Evolutionary conservation across 2,797 vertebrate genomes (phyloP), one percentile per base, ranked within the genome.

Genomic region (Eremophila alpestris): DNA sequence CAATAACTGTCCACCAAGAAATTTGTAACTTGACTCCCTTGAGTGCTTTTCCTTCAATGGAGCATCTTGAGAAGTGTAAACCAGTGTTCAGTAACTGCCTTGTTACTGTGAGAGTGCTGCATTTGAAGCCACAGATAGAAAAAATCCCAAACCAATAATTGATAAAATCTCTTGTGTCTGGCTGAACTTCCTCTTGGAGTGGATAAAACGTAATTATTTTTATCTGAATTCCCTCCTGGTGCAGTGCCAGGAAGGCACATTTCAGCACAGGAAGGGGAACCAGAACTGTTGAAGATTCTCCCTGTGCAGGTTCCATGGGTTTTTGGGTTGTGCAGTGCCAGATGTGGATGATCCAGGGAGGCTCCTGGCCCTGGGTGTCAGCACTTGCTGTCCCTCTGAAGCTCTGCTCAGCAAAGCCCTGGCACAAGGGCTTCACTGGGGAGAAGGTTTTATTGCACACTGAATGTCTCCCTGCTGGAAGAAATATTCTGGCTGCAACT

Each of bases 401-500:
- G 26, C 46, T 34, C 1, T 8, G 1, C 45, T 82, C 26, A 65
- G 34, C 63, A 75, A 54, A 88, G 60, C n/a, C 51, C 63, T 93
- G 38, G 36, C 43, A 46, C 46, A 29, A 38, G 12, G 52, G 59
- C 56, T 86, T 45, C 62, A 15, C 32, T 74, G 34, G n/a, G 46
- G 46, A 85, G 23, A 89, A 81, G 63, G 7, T 60, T 95, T 96
- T 89, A 59, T 49, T 82, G 63, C 62, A 83, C 60, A 7, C 30
- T n/a, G 90, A 93, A 80, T 43, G 14, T 62, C 30, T 89, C 94
- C 86, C 48, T 81, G 17, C 60, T 95, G 46, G 30, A 92, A 91
- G 86, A 95, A 93, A 81, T 90, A 64, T 76, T 74, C 87, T 85
- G 75, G 45, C 83, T 69, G 78, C 69, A 64, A 75, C 69, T 89